A percentile compares a stretch with the other conserved stretches of the same genome.
phyloP scores from a whole-genome alignment of 2,888 invertebrate genomes.

The Phlogophora meticulosa region DNA sequence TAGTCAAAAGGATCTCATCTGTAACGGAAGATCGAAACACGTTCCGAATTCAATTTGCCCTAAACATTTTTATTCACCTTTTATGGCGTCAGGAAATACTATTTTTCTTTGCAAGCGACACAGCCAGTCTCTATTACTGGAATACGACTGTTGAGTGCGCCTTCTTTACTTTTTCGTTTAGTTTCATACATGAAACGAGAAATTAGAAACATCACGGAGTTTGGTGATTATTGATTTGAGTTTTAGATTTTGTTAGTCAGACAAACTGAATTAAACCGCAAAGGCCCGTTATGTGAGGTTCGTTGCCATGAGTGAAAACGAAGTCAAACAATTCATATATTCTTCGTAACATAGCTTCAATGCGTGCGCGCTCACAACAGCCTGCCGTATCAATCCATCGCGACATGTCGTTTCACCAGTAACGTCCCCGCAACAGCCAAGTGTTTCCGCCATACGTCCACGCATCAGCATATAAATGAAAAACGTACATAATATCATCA shows the following conservation, averaged over 20 bases:
- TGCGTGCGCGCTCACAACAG: conserved; percentile 11
- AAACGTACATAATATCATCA: conserved; percentile 62
- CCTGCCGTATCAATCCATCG: conserved; percentile 15
- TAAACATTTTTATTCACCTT: conserved; percentile 60
- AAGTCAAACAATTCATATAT: no score
- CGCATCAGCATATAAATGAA: conserved; percentile 75
- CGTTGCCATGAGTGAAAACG: no score
- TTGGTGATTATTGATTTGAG: no score
- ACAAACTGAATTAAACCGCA: no score
- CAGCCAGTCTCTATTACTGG: conserved; percentile 15
- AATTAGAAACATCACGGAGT: no score
- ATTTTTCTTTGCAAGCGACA: conserved; percentile 33
- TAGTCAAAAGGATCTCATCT: conserved; percentile 27
- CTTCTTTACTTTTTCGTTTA: conserved; percentile 7
- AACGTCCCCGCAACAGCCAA: conserved; percentile 77
- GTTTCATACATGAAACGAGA: neutral
- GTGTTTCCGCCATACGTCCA: conserved; percentile 77
- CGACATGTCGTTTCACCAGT: conserved; percentile 75
- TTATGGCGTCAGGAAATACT: conserved; percentile 55
- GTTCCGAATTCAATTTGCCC: conserved; percentile 62
- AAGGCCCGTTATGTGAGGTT: no score
- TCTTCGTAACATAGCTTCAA: no score
- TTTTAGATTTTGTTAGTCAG: no score
- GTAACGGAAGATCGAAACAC: conserved; percentile 54
- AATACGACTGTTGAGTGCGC: conserved; percentile 1